Conservation (phyloP, 2,888 invertebrate genomes). For the Torymus auratus region DNA sequence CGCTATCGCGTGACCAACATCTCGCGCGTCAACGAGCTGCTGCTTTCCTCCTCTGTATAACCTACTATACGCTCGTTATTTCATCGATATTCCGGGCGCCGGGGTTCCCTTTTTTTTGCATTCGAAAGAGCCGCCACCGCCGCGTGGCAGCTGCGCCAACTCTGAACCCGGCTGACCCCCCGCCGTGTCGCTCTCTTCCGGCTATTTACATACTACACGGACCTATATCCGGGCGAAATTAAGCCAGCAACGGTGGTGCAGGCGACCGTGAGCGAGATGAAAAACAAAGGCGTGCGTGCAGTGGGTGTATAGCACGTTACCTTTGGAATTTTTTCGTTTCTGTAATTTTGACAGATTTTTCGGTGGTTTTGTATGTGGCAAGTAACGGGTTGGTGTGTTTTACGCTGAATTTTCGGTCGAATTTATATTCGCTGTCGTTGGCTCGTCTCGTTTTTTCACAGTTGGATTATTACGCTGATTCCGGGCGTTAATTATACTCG, state of each 20-base stretch:
- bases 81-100: conserved; percentile 48
- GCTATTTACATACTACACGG: conserved; percentile 67
- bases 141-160: neutral
- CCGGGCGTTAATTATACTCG: too few species aligned
- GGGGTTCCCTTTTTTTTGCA: conserved; percentile 19
- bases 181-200: conserved; percentile 52
- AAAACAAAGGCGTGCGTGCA: neutral
- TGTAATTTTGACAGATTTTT: too few species aligned
- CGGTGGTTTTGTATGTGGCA: too few species aligned
- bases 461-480: too few species aligned
- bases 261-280: neutral
- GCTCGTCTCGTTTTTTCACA: too few species aligned
- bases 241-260: conserved; percentile 59
- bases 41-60: neutral
- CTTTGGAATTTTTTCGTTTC: too few species aligned
- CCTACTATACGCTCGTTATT: conserved; percentile 37
- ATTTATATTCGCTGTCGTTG: too few species aligned
- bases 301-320: too few species aligned
- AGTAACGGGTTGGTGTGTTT: too few species aligned
- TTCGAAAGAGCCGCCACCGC: neutral
- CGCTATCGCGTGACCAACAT: conserved; percentile 46
- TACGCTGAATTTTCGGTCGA: too few species aligned
- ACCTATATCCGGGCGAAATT: conserved; percentile 62
- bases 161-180: conserved; percentile 62
- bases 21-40: conserved; percentile 4